Conservation (phyloP, 2,113 vertebrate genomes). For the Peucedramus taeniatus region DNA sequence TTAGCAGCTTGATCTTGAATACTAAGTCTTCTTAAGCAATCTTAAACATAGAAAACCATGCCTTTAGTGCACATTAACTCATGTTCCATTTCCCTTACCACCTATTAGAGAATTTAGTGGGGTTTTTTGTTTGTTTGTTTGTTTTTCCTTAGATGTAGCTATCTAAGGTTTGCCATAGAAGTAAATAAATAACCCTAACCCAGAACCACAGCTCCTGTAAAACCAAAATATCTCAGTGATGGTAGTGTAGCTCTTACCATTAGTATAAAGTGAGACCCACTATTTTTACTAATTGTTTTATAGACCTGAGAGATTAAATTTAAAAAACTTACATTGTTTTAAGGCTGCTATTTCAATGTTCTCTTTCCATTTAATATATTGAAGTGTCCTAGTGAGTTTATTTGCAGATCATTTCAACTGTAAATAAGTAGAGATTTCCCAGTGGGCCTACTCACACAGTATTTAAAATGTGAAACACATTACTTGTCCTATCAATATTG, state of each 20-base stretch:
- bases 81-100: not conserved
- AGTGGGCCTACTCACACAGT: not conserved
- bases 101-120: not conserved
- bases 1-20: not conserved
- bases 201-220: not conserved
- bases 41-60: not conserved
- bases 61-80: not conserved
- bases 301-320: not conserved
- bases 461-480: not conserved
- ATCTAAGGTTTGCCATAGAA: not conserved
- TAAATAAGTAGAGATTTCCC: conserved; percentile 18
- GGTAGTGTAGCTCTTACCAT: not conserved
- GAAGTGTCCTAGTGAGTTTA: not conserved
- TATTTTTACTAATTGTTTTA: not conserved
- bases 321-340: not conserved
- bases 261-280: not conserved
- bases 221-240: not conserved
- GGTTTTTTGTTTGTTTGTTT: too few species aligned
- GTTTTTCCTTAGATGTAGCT: not conserved
- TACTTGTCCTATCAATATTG: not conserved
- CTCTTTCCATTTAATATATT: not conserved
- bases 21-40: not conserved
- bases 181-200: not conserved
- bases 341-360: not conserved
- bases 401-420: conserved; percentile 13